These are phyloP conservation scores for Pseudocheirus occidentalis DNA, from an alignment of 2,797 vertebrate species.

Conservation along the genomic window DNA sequence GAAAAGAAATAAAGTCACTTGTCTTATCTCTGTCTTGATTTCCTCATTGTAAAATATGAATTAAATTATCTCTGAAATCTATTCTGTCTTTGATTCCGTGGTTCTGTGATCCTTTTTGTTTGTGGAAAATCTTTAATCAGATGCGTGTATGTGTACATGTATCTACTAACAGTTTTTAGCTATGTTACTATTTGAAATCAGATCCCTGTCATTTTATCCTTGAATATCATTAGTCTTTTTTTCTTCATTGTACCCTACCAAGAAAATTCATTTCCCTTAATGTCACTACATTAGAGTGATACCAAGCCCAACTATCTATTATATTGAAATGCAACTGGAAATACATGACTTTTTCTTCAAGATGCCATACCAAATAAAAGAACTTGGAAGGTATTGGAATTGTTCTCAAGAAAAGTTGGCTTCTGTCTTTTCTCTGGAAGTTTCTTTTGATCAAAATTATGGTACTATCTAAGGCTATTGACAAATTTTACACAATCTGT, in stretches of 20 bases:
- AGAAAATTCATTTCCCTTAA: not conserved
- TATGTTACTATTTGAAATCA: not conserved
- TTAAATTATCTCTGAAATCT: not conserved
- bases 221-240: not conserved
- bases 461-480: not conserved
- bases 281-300: not conserved
- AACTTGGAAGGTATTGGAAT: not conserved
- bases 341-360: not conserved
- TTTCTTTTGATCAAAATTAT: not conserved
- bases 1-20: not conserved
- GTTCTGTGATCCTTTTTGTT: not conserved
- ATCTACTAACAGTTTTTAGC: not conserved
- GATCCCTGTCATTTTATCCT: not conserved
- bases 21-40: not conserved
- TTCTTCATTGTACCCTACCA: not conserved
- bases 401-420: not conserved
- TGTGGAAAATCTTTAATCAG: not conserved
- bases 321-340: not conserved
- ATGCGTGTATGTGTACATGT: not conserved
- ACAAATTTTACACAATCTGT: not conserved
- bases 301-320: not conserved
- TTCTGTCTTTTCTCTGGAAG: not conserved
- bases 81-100: not conserved
- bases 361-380: not conserved
- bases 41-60: not conserved